Percentiles rank a stretch among this genome's conserved stretches.
phyloP scores from a whole-genome alignment of 2,113 vertebrate species.

The Oxygymnocypris stewartii region DNA sequence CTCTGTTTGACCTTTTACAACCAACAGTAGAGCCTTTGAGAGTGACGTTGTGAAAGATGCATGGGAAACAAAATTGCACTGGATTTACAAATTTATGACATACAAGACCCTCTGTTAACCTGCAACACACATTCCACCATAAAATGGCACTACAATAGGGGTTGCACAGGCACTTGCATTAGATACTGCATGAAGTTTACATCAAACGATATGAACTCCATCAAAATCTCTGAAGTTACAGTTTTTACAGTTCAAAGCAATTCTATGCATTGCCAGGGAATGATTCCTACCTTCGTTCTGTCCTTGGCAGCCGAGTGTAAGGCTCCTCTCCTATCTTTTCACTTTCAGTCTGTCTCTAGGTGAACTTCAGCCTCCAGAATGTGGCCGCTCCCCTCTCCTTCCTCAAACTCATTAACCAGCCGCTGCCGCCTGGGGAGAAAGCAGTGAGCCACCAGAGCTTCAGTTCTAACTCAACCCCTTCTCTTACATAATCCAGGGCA shows the following conservation, averaged over 20 bases:
- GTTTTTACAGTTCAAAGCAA: background rate
- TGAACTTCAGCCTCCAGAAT: conserved; percentile 57
- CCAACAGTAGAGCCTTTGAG: conserved; percentile 36
- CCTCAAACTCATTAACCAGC: conserved; percentile 60
- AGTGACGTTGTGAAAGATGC: conserved; percentile 26
- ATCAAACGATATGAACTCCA: background rate
- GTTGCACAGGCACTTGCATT: background rate
- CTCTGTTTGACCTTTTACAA: conserved; percentile 27
- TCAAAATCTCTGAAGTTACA: background rate
- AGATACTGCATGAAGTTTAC: background rate
- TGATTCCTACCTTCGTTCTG: conserved; percentile 48
- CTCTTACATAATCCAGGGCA: conserved; percentile 47
- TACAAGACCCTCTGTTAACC: background rate
- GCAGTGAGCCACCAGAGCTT: background rate
- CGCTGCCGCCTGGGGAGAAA: conserved; percentile 12
- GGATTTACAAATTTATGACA: background rate
- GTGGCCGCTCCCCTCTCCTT: conserved; percentile 19
- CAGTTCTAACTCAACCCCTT: background rate
- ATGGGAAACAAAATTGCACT: conserved; percentile 30
- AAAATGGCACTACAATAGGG: background rate
- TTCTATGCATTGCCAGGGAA: background rate
- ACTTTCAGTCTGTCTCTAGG: conserved; percentile 30
- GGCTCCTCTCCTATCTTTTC: conserved; percentile 17
- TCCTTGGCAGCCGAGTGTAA: conserved; percentile 6
- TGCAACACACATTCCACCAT: background rate